phyloP scores from a whole-genome alignment of 2,797 vertebrate genomes.

The Acipenser ruthenus region DNA sequence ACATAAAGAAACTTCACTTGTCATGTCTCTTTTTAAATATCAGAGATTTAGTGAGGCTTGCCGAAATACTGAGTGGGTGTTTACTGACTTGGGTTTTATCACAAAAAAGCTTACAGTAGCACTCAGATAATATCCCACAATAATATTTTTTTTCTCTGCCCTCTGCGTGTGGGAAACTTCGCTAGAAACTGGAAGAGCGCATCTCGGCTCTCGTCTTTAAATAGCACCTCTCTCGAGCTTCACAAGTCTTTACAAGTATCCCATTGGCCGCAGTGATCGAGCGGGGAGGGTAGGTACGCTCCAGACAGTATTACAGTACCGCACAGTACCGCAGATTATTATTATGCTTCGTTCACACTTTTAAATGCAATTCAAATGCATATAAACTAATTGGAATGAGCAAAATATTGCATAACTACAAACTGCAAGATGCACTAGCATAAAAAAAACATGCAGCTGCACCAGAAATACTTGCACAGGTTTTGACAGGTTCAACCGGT shows the following conservation, averaged over 20 bases:
- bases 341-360: neutral
- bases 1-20: constrained; percentile 31
- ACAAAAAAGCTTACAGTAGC: neutral
- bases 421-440: neutral
- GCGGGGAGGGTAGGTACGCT: constrained; percentile 35
- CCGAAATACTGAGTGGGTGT: neutral
- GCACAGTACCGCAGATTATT: too few species aligned
- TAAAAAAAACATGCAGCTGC: neutral
- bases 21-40: constrained; percentile 50
- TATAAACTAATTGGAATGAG: neutral
- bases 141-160: constrained; percentile 7
- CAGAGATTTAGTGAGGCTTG: neutral
- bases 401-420: neutral
- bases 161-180: constrained; percentile 29
- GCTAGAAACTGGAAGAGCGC: constrained; percentile 48
- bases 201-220: constrained; percentile 50
- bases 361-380: neutral
- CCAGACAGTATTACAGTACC: neutral
- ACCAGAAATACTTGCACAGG: too few species aligned
- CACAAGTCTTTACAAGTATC: constrained; percentile 7
- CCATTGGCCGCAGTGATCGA: constrained; percentile 45
- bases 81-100: neutral
- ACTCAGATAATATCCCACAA: neutral
- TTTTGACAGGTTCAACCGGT: too few species aligned
- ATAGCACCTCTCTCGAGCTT: constrained; percentile 40